Base-by-base conservation (phyloP, 2,888 invertebrate genomes). In the Chrysolina oricalcia region DNA sequence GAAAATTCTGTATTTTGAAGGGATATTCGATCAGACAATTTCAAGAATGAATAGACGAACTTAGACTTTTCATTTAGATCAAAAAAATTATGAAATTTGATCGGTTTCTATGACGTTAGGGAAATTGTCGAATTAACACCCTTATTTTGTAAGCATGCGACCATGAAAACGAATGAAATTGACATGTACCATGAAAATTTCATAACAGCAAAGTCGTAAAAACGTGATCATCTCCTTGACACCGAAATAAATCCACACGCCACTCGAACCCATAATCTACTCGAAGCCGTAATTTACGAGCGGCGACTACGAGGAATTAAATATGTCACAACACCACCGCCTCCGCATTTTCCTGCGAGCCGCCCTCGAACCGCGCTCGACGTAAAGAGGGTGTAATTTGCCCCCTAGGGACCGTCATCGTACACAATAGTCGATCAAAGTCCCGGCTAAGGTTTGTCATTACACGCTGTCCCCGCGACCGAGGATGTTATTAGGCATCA, bases 401-500 rank as follows among this genome's bases (percentile, higher is more conserved):
- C 82, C 82, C 80, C 83, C 82, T 80, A 78, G 76, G 77, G 82
- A 70, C 85, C 85, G 85, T 84, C 85, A 74, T 76, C 73, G 72
- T 72, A 82, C 78, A 85, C 87, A 87, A 87, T 86, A 85, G 85
- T 84, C 87, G 87, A 87, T 87, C 86, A 85, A 84, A 83, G 83
- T 83, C 82, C 79, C 78, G 78, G 78, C 83, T 80, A 85, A 85
- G 84, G 84, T 84, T 85, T 84, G 84, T 87, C 85, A 87, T 87
- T 87, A 86, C 84, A 81, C 82, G 80, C 76, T 77, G 69, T 74
- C 80, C 81, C 82, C 81, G 83, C 83, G 74, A 80, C 76, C 79
- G 79, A 82, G 85, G 86, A 87, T 87, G 86, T 88, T 88, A 88
- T 88, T 88, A 88, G 87, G 87, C 88, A 87, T 87, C 87, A 87